These are phyloP conservation scores for Abrostola tripartita DNA, from an alignment of 2,888 invertebrate genomes.

Conservation along the genomic window DNA sequence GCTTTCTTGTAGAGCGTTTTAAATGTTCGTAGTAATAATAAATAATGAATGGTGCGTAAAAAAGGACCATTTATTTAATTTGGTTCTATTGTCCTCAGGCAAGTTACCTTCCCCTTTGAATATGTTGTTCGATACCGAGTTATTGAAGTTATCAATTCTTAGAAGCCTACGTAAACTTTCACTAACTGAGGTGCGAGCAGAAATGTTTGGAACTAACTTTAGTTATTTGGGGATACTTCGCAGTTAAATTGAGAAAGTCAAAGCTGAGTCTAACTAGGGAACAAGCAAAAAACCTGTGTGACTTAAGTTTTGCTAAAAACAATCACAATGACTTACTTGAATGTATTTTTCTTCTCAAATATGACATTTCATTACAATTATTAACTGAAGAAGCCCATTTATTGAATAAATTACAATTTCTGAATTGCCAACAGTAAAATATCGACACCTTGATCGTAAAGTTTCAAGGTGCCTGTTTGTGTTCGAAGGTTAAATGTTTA, in stretches of 20 bases:
- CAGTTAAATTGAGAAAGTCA: background rate
- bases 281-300: too few relatives aligned
- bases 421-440: conserved; percentile 6
- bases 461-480: conserved; percentile 29
- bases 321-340: too few relatives aligned
- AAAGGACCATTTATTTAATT: too few relatives aligned
- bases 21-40: background rate
- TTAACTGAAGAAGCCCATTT: conserved; percentile 4
- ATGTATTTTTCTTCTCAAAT: too few relatives aligned
- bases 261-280: too few relatives aligned
- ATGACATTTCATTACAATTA: background rate
- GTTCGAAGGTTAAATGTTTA: conserved; percentile 41
- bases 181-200: background rate
- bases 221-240: background rate
- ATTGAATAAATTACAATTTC: background rate
- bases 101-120: too few relatives aligned
- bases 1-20: conserved; percentile 1
- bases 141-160: background rate
- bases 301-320: too few relatives aligned
- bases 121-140: background rate
- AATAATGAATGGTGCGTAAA: background rate
- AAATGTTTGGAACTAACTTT: background rate
- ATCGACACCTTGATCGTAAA: conserved; percentile 14
- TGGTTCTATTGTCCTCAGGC: too few relatives aligned
- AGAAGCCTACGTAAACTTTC: background rate